phyloP scores from a whole-genome alignment of 1,140 invertebrate species.

The Lithobius niger region DNA sequence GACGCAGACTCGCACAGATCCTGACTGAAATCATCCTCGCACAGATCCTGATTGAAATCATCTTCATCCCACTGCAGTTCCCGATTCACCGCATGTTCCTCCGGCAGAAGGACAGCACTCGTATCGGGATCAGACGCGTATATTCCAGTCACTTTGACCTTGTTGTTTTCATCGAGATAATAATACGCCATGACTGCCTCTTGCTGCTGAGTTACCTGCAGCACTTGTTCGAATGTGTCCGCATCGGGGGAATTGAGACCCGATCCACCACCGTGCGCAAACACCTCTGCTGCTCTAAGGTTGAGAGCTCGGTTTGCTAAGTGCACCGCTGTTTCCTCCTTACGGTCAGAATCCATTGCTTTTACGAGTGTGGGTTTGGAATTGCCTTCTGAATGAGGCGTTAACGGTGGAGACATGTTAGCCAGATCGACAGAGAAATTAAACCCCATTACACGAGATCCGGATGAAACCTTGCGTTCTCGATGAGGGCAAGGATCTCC shows the following conservation, averaged over 20 bases:
- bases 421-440: conserved; percentile 49
- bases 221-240: conserved; percentile 73
- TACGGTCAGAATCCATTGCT: conserved; percentile 15
- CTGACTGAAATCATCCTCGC: too few relatives aligned
- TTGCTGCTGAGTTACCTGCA: conserved; percentile 65
- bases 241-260: conserved; percentile 31
- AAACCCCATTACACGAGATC: conserved; percentile 43
- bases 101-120: conserved; percentile 9
- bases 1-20: too few relatives aligned
- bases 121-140: conserved; percentile 56
- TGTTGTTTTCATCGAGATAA: conserved; percentile 72
- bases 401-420: not conserved
- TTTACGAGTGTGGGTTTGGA: conserved; percentile 14
- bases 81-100: conserved; percentile 10
- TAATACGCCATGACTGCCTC: conserved; percentile 80
- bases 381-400: too few relatives aligned
- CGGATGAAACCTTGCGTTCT: conserved; percentile 4
- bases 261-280: conserved; percentile 7
- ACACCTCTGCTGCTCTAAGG: not conserved
- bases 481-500: not conserved
- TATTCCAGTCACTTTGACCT: conserved; percentile 72
- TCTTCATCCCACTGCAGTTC: conserved; percentile 15
- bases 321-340: conserved; percentile 19
- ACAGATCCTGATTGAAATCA: not conserved
- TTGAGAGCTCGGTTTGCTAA: conserved; percentile 19